A percentile compares a stretch with the other conserved stretches of the same genome.
Evolutionary conservation across 2,888 invertebrate species (phyloP).

Genomic region (Netelia melanura): DNA sequence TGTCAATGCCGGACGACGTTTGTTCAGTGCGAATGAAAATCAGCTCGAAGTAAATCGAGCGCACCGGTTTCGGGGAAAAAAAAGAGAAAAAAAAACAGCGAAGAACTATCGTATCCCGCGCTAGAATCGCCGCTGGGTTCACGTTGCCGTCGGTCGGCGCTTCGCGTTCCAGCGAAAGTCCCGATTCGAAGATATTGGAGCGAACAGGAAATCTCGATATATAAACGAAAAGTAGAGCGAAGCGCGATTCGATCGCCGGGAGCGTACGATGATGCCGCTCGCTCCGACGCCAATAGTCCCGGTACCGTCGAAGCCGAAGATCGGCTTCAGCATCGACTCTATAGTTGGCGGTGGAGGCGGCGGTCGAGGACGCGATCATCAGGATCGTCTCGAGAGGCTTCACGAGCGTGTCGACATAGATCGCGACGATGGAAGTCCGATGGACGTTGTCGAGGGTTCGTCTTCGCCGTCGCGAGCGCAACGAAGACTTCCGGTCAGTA

Average conservation of each 20-base stretch:
- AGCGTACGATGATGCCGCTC: constrained; percentile 95
- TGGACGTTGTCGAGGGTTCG: constrained; percentile 81
- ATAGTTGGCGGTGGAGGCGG: constrained; percentile 92
- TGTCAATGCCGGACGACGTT: constrained; percentile 50
- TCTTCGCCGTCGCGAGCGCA: constrained; percentile 80
- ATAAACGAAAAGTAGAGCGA: constrained; percentile 6
- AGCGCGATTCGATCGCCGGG: constrained; percentile 62
- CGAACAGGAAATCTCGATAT: constrained; percentile 8
- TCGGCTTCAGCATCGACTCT: constrained; percentile 97
- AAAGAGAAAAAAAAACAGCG: too few species aligned
- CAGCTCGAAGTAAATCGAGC: constrained; percentile 6
- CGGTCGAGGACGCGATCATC: constrained; percentile 75
- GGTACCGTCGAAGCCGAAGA: constrained; percentile 96
- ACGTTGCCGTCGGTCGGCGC: constrained; percentile 51
- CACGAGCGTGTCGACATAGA: constrained; percentile 80
- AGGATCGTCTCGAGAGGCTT: constrained; percentile 75
- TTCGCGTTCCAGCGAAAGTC: constrained; percentile 48
- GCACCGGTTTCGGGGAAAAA: background rate
- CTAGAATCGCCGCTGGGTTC: background rate
- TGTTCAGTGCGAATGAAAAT: constrained; percentile 38
- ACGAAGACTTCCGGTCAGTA: constrained; percentile 71
- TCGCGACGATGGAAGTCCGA: constrained; percentile 79
- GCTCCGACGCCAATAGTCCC: constrained; percentile 97
- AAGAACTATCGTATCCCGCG: background rate
- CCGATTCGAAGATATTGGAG: constrained; percentile 26